Conservation (phyloP, 2,113 vertebrate species). For the Zosterops japonicus region DNA sequence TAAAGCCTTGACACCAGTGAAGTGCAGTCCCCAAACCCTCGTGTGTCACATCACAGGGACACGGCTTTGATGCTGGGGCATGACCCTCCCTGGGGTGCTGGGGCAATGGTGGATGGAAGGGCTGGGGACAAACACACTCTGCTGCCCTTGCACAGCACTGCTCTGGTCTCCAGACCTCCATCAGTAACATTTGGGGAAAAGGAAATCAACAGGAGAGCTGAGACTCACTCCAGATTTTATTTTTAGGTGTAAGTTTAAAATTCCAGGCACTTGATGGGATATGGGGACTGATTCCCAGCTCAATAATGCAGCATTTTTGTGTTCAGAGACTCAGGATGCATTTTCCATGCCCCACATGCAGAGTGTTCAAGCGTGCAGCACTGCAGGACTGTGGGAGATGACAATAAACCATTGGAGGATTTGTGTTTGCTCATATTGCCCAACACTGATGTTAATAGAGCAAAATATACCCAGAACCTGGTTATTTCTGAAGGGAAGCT, state of each 20-base stretch:
- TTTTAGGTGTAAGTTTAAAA: neutral
- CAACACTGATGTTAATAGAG: neutral
- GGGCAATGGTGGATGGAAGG: neutral
- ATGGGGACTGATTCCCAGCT: neutral
- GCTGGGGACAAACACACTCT: neutral
- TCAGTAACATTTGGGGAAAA: neutral
- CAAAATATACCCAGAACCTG: neutral
- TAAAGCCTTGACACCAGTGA: neutral
- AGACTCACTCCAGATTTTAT: neutral
- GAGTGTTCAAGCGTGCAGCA: rapidly evolving
- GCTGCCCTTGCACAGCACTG: neutral
- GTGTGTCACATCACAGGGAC: neutral
- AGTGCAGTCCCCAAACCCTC: neutral
- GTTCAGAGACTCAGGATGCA: neutral
- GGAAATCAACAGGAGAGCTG: neutral
- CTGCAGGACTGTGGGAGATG: neutral
- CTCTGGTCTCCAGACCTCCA: neutral
- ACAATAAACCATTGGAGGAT: neutral
- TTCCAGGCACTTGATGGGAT: neutral
- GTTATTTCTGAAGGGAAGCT: neutral
- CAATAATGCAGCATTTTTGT: neutral
- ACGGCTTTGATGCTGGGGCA: neutral
- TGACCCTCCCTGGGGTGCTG: neutral
- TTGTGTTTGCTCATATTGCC: neutral
- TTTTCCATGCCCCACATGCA: neutral